Evolutionary conservation across 2,113 vertebrate species (phyloP).

Genomic region (Rhizomys pruinosus): DNA sequence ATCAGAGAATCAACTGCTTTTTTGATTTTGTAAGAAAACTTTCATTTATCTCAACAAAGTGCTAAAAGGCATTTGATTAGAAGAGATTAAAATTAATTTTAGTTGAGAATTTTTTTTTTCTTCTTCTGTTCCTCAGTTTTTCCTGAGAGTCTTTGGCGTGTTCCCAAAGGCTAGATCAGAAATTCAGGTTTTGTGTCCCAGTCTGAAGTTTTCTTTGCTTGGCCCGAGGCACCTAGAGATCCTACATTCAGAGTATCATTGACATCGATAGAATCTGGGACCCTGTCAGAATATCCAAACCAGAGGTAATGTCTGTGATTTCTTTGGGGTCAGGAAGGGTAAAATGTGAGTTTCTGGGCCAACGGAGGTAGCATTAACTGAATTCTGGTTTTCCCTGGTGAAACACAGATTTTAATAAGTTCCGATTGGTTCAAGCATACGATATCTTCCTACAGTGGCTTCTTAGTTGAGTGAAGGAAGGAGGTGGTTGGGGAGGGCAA

Average conservation of each 20-base stretch:
- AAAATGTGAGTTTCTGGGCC: conserved; percentile 58
- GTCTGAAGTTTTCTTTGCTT: conserved; percentile 40
- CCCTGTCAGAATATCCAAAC: not conserved
- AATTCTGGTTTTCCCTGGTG: conserved; percentile 33
- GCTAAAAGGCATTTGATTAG: conserved; percentile 76
- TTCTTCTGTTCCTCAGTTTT: not conserved
- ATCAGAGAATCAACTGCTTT: conserved; percentile 45
- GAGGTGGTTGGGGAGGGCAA: not conserved
- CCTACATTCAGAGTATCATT: conserved; percentile 45
- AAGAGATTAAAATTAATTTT: conserved; percentile 66
- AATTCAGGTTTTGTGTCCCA: conserved; percentile 17
- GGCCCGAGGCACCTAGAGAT: conserved; percentile 24
- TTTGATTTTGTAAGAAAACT: conserved; percentile 61
- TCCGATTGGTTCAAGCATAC: not conserved
- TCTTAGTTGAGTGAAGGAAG: conserved; percentile 2
- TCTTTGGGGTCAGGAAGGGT: conserved; percentile 53
- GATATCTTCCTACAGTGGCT: not conserved
- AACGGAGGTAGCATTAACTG: not conserved
- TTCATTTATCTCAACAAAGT: conserved; percentile 55
- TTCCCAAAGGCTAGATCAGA: conserved; percentile 26
- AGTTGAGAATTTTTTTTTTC: conserved; percentile 35
- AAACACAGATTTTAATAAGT: conserved; percentile 50
- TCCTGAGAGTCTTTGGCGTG: not conserved
- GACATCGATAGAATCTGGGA: conserved; percentile 62
- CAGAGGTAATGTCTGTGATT: conserved; percentile 21